Base-by-base conservation (phyloP, 64 coral and sea anemone genomes). In the Cladopsammia gracilis region DNA sequence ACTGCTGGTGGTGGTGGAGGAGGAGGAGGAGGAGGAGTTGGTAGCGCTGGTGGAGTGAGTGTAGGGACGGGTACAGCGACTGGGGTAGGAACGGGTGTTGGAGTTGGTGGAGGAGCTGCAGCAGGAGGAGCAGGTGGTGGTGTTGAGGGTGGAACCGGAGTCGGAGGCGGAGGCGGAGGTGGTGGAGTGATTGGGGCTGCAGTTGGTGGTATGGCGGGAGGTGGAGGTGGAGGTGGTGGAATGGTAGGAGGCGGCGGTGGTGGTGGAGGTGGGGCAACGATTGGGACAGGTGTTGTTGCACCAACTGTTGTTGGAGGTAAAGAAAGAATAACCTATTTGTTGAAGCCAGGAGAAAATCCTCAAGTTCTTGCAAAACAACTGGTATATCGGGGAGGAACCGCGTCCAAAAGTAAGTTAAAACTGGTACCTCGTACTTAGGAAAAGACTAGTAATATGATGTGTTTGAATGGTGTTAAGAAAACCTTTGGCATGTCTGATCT, bases 331-430 rank as follows among this genome's bases (percentile, higher is more conserved):
- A 77, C 65, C 4, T 81, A 80, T 59, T 53, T 79, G 42, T 62
- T 62, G 10, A 90, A 90, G 20, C 23, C 22, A 12, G 76, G 64
- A 67, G 61, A 90, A 19, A 23, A 90, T 59, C 76, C 88, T 9
- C 75, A 90, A 54, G 60, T 62, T 0, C 10, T 90, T 62, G 88
- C 88, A 2, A 60, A 76, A 24, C 11, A 4, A 3, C 58, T 90
- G 11, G 88, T 90, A 12, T 90, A 67, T 23, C 53, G 62, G 16
- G 76, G 49, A 15, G 88, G 88, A 79, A 11, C 44, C 11, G 88
- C 88, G 60, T 80, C 76, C 42, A 90, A 81, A 80, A 25, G 88
- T 90, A 90, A 53, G 72, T 75, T 4, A 75, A 48, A 3, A 50
- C 34, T 34, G 34, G 34, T 34, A 34, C 34, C 34, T 34, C 34